Percentiles rank a stretch among this genome's conserved stretches.
Conservation (phyloP, 2,113 vertebrate genomes). For the Xiphophorus couchianus region DNA sequence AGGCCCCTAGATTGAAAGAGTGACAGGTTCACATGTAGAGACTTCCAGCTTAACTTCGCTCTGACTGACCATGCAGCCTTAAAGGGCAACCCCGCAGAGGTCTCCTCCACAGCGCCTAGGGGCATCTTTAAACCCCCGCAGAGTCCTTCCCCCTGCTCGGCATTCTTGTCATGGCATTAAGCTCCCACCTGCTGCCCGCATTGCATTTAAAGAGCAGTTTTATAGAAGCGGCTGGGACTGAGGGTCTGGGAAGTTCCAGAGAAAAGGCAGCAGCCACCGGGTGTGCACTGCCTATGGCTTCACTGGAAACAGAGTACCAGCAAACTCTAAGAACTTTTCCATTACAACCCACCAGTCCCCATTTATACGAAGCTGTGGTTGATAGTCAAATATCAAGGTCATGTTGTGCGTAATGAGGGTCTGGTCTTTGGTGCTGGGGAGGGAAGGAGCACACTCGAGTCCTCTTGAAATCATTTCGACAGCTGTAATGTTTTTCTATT, state of each 20-base stretch:
- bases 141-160: slow-evolving; percentile 20
- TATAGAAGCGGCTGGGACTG: slow-evolving; percentile 54
- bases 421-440: not conserved
- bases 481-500: not conserved
- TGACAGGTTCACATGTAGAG: slow-evolving; percentile 83
- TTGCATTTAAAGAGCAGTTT: slow-evolving; percentile 59
- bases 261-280: slow-evolving; percentile 5
- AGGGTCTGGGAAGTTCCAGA: slow-evolving; percentile 46
- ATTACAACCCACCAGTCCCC: slow-evolving; percentile 39
- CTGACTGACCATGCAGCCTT: slow-evolving; percentile 59
- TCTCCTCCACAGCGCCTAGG: slow-evolving; percentile 55
- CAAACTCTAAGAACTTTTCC: slow-evolving; percentile 58
- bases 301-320: slow-evolving; percentile 28
- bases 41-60: slow-evolving; percentile 68
- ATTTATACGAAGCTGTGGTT: slow-evolving; percentile 11
- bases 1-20: slow-evolving; percentile 55
- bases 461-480: not conserved
- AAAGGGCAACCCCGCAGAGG: slow-evolving; percentile 68
- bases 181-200: slow-evolving; percentile 66
- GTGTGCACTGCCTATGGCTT: not conserved
- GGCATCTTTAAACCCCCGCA: slow-evolving; percentile 58
- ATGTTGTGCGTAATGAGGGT: not conserved
- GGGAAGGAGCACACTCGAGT: not conserved
- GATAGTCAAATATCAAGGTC: slow-evolving; percentile 58
- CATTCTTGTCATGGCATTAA: slow-evolving; percentile 59